Base-by-base conservation (phyloP, 2,797 vertebrate genomes). In the Scarus forsteni region DNA sequence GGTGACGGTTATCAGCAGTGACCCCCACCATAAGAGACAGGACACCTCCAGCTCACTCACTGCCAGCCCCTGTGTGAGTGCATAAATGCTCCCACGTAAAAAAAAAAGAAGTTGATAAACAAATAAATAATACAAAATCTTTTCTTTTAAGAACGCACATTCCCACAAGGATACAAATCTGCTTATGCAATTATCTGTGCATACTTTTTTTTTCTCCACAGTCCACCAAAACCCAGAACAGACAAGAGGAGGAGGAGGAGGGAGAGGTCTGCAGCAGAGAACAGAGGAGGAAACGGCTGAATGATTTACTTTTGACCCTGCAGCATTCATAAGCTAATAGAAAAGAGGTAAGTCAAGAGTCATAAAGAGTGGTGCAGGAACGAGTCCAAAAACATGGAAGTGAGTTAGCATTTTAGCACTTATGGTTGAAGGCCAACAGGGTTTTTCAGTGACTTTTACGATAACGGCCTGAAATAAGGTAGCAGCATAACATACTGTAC, bases 271-370 rank as follows among this genome's bases (percentile, higher is more conserved):
- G 95, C 73, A 92, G 94, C 81, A 91, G 95, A 88, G 93, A 96
- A 64, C 81, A 86, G 60, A 96, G 97, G 85, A 94, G 95, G 56
- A 95, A 97, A 75, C 92, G 96, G n/a, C 95, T 99, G 69, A 98
- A 98, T 86, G 96, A 95, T 83, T 95, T 99, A 84, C 92, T 99
- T 80, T 95, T 97, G 77, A 93, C 86, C 80, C 95, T 98, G 73
- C 93, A 96, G 53, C 96, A 96, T 92, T 95, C 82, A 97, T 97
- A 93, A 98, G 96, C 7, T 95, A 95, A 95, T 86, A 93, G 93
- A 82, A 50, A 70, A 76, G 94, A 7, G 83, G 89, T 87, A 61
- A 80, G 86, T 38, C 19, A 38, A 75, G 54, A 42, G 34, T 72
- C 53, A 45, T 53, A 68, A 9, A 27, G 27, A 27, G 27, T 27